Evolutionary conservation across 2,797 vertebrate genomes (phyloP).

Genomic region (Enteromius anoplus): DNA sequence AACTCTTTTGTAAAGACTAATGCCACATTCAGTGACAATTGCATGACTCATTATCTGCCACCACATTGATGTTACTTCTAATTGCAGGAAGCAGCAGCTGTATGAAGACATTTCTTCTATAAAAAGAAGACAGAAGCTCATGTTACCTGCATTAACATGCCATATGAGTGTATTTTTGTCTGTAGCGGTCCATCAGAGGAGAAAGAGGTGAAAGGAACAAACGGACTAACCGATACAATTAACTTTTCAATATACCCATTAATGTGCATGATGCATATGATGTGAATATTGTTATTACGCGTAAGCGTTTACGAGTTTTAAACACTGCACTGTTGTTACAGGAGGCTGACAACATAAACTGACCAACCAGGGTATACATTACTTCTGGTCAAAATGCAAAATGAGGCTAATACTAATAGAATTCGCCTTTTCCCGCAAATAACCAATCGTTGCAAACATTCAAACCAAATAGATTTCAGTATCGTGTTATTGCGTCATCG

Average conservation of each 20-base stretch:
- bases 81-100: constrained; percentile 18
- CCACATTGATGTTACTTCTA: neutral
- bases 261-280: neutral
- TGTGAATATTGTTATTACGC: neutral
- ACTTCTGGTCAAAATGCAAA: neutral
- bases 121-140: constrained; percentile 8
- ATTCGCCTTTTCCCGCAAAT: neutral
- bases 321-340: neutral
- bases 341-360: neutral
- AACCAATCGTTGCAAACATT: neutral
- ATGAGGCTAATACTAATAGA: neutral
- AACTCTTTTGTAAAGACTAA: neutral
- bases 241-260: neutral
- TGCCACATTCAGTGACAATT: neutral
- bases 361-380: neutral
- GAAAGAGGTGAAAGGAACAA: neutral
- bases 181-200: neutral
- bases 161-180: neutral
- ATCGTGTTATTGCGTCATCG: neutral
- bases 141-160: neutral
- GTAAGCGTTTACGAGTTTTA: neutral
- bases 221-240: neutral
- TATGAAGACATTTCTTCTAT: constrained; percentile 15
- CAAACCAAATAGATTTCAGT: neutral
- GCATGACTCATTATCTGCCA: constrained; percentile 8